Percentiles rank a stretch among this genome's conserved stretches.
Conservation (phyloP, 2,113 vertebrate species). For the Furnarius figulus region DNA sequence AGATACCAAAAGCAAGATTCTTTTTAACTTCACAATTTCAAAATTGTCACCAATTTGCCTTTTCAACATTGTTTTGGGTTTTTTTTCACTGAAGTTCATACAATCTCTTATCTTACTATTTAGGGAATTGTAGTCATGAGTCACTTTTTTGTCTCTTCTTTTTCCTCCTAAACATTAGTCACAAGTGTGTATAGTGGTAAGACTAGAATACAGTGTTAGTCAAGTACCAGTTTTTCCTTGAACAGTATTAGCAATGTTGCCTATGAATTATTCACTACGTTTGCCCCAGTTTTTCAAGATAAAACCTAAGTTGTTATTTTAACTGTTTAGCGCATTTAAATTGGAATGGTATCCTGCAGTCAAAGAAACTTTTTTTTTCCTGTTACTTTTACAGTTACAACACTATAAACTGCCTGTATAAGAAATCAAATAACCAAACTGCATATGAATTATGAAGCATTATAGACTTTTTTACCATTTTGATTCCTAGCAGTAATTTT, state of each 20-base stretch:
- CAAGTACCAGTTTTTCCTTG: slow-evolving; percentile 40
- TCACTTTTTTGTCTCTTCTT: slow-evolving; percentile 61
- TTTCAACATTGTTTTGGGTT: slow-evolving; percentile 59
- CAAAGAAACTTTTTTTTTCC: slow-evolving; percentile 34
- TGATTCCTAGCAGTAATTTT: slow-evolving; percentile 79
- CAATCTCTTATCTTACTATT: slow-evolving; percentile 68
- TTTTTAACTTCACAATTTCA: slow-evolving; percentile 52
- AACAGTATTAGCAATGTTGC: slow-evolving; percentile 58
- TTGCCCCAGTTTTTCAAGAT: slow-evolving; percentile 35
- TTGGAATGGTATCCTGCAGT: slow-evolving; percentile 65
- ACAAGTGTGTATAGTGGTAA: slow-evolving; percentile 55
- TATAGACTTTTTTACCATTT: slow-evolving; percentile 67
- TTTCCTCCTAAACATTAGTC: slow-evolving; percentile 66
- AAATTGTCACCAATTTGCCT: slow-evolving; percentile 68
- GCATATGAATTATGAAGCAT: slow-evolving; percentile 73
- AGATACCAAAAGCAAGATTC: slow-evolving; percentile 71
- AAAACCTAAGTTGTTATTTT: slow-evolving; percentile 49
- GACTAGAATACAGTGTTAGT: slow-evolving; percentile 61
- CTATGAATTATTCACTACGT: slow-evolving; percentile 51
- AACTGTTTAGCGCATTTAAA: slow-evolving; percentile 63
- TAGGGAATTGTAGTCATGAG: slow-evolving; percentile 71
- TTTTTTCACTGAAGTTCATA: slow-evolving; percentile 77
- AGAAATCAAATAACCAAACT: slow-evolving; percentile 77
- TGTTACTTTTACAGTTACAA: slow-evolving; percentile 70
- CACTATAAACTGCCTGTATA: slow-evolving; percentile 80